Percentiles rank a stretch among this genome's conserved stretches.
phyloP scores from a whole-genome alignment of 2,888 invertebrate species.

The Epistrophella euchroma region DNA sequence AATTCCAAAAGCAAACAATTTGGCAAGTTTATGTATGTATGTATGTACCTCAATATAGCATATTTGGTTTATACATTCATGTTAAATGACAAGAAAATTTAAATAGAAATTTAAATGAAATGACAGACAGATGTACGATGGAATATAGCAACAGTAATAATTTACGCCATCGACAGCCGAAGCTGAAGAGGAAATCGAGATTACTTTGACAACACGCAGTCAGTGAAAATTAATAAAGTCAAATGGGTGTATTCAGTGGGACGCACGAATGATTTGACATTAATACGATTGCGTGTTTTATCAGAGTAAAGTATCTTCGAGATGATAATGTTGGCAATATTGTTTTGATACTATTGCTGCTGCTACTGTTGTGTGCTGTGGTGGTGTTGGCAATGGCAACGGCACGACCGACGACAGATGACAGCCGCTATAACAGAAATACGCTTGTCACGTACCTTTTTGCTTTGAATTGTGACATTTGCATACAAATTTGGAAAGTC shows the following conservation, averaged over 20 bases:
- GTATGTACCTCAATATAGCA: neutral
- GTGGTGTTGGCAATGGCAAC: neutral
- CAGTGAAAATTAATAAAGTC: slow-evolving; percentile 59
- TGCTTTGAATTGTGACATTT: slow-evolving; percentile 51
- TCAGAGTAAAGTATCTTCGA: slow-evolving; percentile 36
- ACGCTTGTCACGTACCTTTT: slow-evolving; percentile 33
- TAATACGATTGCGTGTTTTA: slow-evolving; percentile 60
- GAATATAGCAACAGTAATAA: slow-evolving; percentile 16
- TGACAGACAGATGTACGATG: neutral
- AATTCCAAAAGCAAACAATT: slow-evolving; percentile 1
- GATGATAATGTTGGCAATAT: slow-evolving; percentile 32
- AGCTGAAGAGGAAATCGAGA: slow-evolving; percentile 11
- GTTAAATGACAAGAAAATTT: slow-evolving; percentile 28
- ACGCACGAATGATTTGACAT: slow-evolving; percentile 63
- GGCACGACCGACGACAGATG: neutral
- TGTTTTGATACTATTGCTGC: neutral
- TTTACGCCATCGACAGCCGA: slow-evolving; percentile 23
- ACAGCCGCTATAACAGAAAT: neutral
- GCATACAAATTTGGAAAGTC: slow-evolving; percentile 45
- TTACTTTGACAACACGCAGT: slow-evolving; percentile 45
- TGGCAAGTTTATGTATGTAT: neutral
- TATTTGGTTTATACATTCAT: neutral
- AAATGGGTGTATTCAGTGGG: slow-evolving; percentile 34
- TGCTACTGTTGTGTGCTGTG: neutral
- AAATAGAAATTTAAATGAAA: slow-evolving; percentile 32